Evolutionary conservation across 2,888 invertebrate genomes (phyloP).

Genomic region (Gandaritis pyraliata): DNA sequence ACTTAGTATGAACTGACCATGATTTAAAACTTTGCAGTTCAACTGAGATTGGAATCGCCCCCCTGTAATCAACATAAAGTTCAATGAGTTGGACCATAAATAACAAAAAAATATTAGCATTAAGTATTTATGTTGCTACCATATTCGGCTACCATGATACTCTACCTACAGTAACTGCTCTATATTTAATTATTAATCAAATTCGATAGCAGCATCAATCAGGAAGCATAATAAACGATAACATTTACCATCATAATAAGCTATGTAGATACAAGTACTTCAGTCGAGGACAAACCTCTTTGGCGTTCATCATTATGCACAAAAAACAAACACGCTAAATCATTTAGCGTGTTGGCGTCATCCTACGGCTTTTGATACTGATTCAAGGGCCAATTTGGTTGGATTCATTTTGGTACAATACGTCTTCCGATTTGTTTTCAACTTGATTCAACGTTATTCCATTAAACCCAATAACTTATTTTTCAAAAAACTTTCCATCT

Average conservation of each 20-base stretch:
- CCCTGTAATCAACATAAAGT: no score
- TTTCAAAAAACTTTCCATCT: no score
- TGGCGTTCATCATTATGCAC: slow-evolving; percentile 7
- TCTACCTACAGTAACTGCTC: neutral
- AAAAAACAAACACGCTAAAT: slow-evolving; percentile 11
- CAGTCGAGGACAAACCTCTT: slow-evolving; percentile 13
- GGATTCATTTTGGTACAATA: neutral
- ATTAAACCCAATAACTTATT: no score
- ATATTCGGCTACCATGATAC: neutral
- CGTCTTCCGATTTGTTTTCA: no score
- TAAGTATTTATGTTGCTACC: neutral
- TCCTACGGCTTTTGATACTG: slow-evolving; percentile 1
- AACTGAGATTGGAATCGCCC: no score
- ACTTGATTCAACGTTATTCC: no score
- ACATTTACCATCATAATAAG: slow-evolving; percentile 8
- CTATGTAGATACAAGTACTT: neutral
- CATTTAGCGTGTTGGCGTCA: no score
- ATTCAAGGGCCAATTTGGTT: slow-evolving; percentile 7
- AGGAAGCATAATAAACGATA: neutral
- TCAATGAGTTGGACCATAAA: no score
- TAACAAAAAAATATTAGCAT: neutral
- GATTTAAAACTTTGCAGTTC: no score
- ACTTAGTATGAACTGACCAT: no score
- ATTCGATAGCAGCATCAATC: neutral
- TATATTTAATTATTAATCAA: neutral